Evolutionary conservation across 2,797 vertebrate species (phyloP).

Genomic region (Melanotaenia nigrans): DNA sequence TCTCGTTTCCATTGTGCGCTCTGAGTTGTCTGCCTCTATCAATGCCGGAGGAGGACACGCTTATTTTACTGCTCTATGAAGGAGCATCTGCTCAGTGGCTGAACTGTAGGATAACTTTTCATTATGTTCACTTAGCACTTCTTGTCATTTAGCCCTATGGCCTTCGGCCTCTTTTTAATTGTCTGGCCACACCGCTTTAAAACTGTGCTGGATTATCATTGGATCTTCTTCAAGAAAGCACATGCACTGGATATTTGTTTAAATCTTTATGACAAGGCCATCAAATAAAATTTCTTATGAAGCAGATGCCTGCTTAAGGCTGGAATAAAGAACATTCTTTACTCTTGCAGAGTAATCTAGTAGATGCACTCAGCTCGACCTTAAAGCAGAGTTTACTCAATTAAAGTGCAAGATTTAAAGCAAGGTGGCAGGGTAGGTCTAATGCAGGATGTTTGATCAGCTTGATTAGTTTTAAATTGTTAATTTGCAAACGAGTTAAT

Average conservation of each 20-base stretch:
- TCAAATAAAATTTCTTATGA: neutral
- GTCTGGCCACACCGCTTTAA: slow-evolving; percentile 1
- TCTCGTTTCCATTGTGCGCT: slow-evolving; percentile 33
- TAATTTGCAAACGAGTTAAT: neutral
- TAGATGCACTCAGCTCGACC: neutral
- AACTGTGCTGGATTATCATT: slow-evolving; percentile 1
- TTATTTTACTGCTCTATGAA: slow-evolving; percentile 44
- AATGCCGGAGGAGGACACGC: slow-evolving; percentile 19
- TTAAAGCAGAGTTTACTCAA: neutral
- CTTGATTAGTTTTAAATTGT: neutral
- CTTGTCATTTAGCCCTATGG: slow-evolving; percentile 37
- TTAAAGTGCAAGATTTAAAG: neutral
- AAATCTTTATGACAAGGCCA: neutral
- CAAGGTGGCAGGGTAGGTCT: neutral
- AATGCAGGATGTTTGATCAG: neutral
- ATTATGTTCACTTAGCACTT: slow-evolving; percentile 43
- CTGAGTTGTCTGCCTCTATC: slow-evolving; percentile 37
- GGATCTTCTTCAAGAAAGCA: neutral
- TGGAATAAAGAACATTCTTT: neutral
- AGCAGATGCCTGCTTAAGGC: slow-evolving; percentile 1
- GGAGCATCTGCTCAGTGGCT: slow-evolving; percentile 48
- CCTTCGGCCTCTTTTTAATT: slow-evolving; percentile 15
- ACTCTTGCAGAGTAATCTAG: neutral
- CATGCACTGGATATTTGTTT: neutral
- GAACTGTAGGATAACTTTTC: slow-evolving; percentile 52